Evolutionary conservation across 2,888 invertebrate species (phyloP), one percentile per base, ranked within the genome.

Genomic region (Sarcophaga caerulescens): DNA sequence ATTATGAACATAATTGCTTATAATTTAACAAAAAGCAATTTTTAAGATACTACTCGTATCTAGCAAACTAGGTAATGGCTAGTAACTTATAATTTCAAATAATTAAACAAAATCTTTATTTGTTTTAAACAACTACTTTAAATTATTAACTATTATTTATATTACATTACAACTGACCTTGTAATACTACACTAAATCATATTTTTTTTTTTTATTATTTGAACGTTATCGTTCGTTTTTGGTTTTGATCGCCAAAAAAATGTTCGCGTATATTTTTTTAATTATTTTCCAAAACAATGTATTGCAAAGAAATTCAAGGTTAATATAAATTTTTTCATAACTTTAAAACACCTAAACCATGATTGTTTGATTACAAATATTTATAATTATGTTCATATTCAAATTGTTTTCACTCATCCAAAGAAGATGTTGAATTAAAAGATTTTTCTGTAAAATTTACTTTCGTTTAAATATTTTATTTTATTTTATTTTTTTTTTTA

Each of bases 321-420:
- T 75, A 52, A 14, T 52, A 78, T 35, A 14, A 52, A 52, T 81
- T 69, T 66, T 60, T 45, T 35, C 44, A 35, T 63, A 78, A 52
- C 8, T 0, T n/a, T 19, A 63, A 60, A 19, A 71, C 59, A 59
- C 35, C 25, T 71, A 47, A 11, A 68, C 77, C 65, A 81, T 5
- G 19, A 80, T 77, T 80, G 80, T 80, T 80, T 83, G 81, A 86
- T 86, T 86, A 84, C 66, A 35, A 35, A 35, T 35, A 35, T 35
- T 35, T 77, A 84, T 85, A 79, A 81, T 85, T 83, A 86, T 81
- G 80, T 59, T 86, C 77, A 69, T 74, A 77, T 68, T 73, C 52
- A 83, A 86, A 86, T 84, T 81, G 85, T 77, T 85, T 81, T 73
- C 73, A 77, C 73, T 74, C 81, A 81, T 77, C 77, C 76, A 85